Evolutionary conservation across 2,888 invertebrate genomes (phyloP).

Genomic region (Prostheceraeus crozeri): DNA sequence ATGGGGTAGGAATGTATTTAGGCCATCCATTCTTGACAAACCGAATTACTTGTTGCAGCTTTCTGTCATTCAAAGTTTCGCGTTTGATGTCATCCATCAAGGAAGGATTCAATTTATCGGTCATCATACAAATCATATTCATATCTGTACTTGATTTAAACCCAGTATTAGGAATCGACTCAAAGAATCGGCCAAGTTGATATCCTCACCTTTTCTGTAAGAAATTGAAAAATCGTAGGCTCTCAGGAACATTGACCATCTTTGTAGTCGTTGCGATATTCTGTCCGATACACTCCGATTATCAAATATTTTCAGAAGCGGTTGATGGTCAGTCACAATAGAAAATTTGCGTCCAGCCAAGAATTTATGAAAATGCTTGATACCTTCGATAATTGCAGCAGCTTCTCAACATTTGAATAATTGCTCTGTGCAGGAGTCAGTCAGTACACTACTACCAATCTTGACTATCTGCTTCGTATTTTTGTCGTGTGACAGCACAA

Average conservation of each 20-base stretch:
- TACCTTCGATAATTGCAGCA: no score
- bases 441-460: neutral
- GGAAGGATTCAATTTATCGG: no score
- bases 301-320: constrained; percentile 49
- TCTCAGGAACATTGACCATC: constrained; percentile 44
- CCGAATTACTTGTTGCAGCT: neutral
- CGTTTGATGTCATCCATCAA: no score
- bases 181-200: constrained; percentile 46
- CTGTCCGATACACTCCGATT: constrained; percentile 42
- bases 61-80: neutral
- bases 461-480: constrained; percentile 14
- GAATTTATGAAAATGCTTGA: no score
- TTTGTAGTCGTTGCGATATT: constrained; percentile 42
- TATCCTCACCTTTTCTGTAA: constrained; percentile 42
- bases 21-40: constrained; percentile 7
- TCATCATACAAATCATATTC: no score
- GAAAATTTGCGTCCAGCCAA: no score
- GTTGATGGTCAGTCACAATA: constrained; percentile 50
- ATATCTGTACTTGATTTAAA: no score
- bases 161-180: no score
- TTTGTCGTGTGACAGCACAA: constrained; percentile 26
- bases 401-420: no score
- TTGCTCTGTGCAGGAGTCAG: neutral
- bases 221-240: constrained; percentile 47
- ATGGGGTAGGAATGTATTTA: neutral